Conservation (phyloP, 2,888 invertebrate genomes). For the Caenorhabditis afra region DNA sequence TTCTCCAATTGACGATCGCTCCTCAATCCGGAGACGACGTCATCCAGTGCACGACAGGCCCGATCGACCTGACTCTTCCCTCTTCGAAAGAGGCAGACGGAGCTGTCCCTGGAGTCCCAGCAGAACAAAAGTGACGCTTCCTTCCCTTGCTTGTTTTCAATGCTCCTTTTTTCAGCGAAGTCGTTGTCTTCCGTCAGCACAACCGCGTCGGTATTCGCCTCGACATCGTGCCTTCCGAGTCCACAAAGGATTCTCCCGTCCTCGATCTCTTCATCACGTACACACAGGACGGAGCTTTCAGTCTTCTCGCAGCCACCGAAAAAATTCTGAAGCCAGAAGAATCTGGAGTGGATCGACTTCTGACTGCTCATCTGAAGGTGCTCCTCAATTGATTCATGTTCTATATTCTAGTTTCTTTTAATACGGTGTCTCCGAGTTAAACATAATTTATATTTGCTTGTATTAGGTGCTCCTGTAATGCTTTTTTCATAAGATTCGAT, state of each 20-base stretch:
- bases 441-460: slow-evolving; percentile 32
- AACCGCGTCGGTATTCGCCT: slow-evolving; percentile 69
- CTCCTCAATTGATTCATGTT: slow-evolving; percentile 15
- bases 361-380: slow-evolving; percentile 34
- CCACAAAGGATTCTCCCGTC: slow-evolving; percentile 3
- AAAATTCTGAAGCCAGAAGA: slow-evolving; percentile 40
- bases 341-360: slow-evolving; percentile 29
- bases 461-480: slow-evolving; percentile 5
- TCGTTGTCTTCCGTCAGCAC: slow-evolving; percentile 68
- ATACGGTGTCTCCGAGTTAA: background rate
- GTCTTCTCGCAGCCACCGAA: slow-evolving; percentile 37
- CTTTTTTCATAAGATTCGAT: background rate
- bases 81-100: slow-evolving; percentile 29
- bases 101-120: slow-evolving; percentile 34
- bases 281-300: slow-evolving; percentile 53
- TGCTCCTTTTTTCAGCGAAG: slow-evolving; percentile 51
- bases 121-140: slow-evolving; percentile 38
- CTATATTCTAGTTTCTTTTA: background rate
- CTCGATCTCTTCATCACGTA: slow-evolving; percentile 59
- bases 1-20: slow-evolving; percentile 47
- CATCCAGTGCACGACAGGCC: slow-evolving; percentile 34
- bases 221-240: slow-evolving; percentile 45
- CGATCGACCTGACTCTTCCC: slow-evolving; percentile 38
- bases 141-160: background rate
- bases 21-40: slow-evolving; percentile 24